Conservation (phyloP, 1,140 invertebrate genomes). For the Caenorhabditis elegans region DNA sequence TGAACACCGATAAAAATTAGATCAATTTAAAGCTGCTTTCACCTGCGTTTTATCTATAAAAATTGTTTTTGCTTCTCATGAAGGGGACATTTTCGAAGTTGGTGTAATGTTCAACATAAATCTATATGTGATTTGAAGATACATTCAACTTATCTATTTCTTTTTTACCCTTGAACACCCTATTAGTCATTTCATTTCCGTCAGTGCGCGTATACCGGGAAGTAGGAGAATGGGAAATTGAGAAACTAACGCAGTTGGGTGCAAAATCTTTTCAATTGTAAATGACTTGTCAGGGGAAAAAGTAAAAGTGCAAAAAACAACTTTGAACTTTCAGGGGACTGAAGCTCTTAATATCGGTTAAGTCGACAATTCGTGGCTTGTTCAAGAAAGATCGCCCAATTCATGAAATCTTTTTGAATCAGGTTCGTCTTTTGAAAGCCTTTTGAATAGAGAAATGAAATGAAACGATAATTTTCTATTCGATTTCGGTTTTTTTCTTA, state of each 20-base stretch:
- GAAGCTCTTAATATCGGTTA: constrained; percentile 2
- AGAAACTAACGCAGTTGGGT: constrained; percentile 12
- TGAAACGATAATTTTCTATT: constrained; percentile 13
- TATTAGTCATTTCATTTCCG: constrained; percentile 7
- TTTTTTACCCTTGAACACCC: not conserved
- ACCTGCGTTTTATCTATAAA: too few species aligned
- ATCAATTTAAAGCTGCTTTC: too few species aligned
- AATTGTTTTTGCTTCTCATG: too few species aligned
- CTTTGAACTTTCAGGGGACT: constrained; percentile 2
- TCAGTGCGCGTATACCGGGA: not conserved
- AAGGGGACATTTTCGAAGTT: too few species aligned
- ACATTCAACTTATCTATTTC: not conserved
- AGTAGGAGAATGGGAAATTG: too few species aligned
- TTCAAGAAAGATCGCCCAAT: constrained; percentile 35
- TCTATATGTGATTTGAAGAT: too few species aligned
- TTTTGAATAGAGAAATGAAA: not conserved
- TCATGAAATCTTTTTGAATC: constrained; percentile 45
- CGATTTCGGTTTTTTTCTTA: not conserved
- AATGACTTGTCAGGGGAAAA: too few species aligned
- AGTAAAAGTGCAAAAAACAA: too few species aligned
- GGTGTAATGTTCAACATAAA: too few species aligned
- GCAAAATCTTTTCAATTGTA: constrained; percentile 16
- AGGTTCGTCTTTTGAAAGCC: constrained; percentile 30
- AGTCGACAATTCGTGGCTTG: not conserved
- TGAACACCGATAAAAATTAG: too few species aligned